Percentiles rank a stretch among this genome's conserved stretches.
Conservation (phyloP, 1,140 invertebrate species). For the Hormaphis cornu region DNA sequence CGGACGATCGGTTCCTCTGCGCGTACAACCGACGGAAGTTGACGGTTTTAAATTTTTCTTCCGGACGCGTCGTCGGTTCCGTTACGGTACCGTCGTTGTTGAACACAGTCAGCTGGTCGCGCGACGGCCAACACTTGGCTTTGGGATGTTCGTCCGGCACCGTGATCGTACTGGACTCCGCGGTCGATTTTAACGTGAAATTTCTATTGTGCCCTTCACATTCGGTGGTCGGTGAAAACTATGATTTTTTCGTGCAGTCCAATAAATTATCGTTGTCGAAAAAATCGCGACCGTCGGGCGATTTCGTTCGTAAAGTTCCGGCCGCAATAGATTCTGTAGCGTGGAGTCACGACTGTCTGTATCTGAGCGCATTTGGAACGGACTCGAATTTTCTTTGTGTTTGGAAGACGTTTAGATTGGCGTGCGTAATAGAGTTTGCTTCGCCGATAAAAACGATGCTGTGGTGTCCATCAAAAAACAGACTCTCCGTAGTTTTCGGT, state of each 20-base stretch:
- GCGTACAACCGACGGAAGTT: conserved; percentile 1
- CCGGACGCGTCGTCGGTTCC: not conserved
- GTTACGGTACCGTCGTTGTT: not conserved
- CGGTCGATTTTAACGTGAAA: not conserved
- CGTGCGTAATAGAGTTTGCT: not conserved
- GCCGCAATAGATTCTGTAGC: not conserved
- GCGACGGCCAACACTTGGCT: conserved; percentile 3
- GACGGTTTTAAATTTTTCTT: not conserved
- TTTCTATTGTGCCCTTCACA: not conserved
- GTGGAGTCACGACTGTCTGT: not conserved
- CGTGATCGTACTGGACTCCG: not conserved
- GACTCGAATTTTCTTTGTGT: conserved; percentile 6
- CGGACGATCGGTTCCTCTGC: not conserved
- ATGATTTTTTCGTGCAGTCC: not conserved
- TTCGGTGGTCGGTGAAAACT: not conserved
- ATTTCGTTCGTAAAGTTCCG: not conserved
- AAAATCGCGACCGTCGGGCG: not conserved
- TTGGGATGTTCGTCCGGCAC: conserved; percentile 3
- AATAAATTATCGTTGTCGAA: not conserved
- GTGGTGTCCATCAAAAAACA: conserved; percentile 1
- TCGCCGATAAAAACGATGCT: not conserved
- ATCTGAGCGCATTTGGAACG: not conserved
- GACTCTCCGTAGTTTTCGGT: conserved; percentile 1
- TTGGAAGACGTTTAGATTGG: conserved; percentile 1
- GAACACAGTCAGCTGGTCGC: conserved; percentile 4